Evolutionary conservation across 1,140 invertebrate species (phyloP), one percentile per base, ranked within the genome.

Genomic region (Archivesica marissinica): DNA sequence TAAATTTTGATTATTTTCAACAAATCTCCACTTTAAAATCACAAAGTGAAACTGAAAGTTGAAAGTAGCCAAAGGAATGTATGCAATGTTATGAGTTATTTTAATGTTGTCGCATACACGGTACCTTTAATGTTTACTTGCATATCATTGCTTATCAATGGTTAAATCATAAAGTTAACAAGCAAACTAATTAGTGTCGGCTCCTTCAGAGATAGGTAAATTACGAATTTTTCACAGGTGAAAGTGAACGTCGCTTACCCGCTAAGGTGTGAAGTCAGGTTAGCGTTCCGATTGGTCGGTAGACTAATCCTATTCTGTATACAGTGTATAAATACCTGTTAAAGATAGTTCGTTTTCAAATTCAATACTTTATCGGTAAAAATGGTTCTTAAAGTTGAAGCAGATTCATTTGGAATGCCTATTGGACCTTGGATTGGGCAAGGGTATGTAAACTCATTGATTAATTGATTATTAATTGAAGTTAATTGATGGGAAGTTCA

Each of bases 331-430:
- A 44, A 83, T 83, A 83, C 80, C 56, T 83, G 54, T 25, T 39
- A 64, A 61, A 83, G 54, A 75, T 83, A 83, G 80, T 83, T 47
- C 80, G 50, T 75, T 59, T 72, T 56, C 56, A 74, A 83, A 83
- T 61, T 35, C 75, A 64, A 56, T 83, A 38, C 66, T 61, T 41
- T 75, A 54, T 56, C 38, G 68, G 20, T 28, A 75, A 83, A 81
- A 74, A 83, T 83, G 80, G 80, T 83, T 28, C 66, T 83, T 72
- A 83, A 83, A 64, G 70, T 83, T 44, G 80, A 83, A 75, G 68
- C 80, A 44, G 80, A 83, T 61, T 61, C 47, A 23, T 75, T 52
- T 83, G 52, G 47, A 11, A 52, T 28, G 1, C 52, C 68, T n/a
- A 30, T 50, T 25, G 68, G 68, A 59, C 80, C 80, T 15, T 83